Conservation (phyloP, 1,140 invertebrate genomes). For the Pemphigus obesinymphae region DNA sequence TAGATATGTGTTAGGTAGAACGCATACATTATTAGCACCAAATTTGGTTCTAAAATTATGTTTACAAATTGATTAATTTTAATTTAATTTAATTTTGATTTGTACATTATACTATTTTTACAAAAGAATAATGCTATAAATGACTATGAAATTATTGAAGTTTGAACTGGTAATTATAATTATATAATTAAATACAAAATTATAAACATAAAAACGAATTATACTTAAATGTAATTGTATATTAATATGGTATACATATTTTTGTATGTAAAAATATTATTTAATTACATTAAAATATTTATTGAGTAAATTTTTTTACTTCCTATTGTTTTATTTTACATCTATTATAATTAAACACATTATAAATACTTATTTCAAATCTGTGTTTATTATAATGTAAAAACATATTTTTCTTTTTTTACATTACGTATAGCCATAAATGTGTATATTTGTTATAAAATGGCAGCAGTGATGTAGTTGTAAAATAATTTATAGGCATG, state of each 20-base stretch:
- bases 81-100: neutral
- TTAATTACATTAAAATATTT: neutral
- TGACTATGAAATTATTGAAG: neutral
- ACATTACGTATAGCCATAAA: too few species aligned
- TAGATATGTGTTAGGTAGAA: too few species aligned
- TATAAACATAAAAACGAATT: neutral
- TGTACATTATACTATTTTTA: neutral
- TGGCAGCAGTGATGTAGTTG: too few species aligned
- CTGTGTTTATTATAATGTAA: neutral
- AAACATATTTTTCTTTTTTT: neutral
- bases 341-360: neutral
- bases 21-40: too few species aligned
- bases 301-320: neutral
- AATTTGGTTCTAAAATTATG: neutral
- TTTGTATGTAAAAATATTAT: slow-evolving; percentile 15
- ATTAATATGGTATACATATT: slow-evolving; percentile 1
- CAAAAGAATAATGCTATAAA: neutral
- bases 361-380: neutral
- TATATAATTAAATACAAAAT: neutral
- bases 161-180: neutral
- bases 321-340: neutral
- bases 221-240: neutral
- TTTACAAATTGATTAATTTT: neutral
- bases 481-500: too few species aligned
- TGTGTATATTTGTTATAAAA: neutral